Percentiles rank a stretch among this genome's conserved stretches.
Conservation (phyloP, 1,140 invertebrate species). For the Triops longicaudatus region DNA sequence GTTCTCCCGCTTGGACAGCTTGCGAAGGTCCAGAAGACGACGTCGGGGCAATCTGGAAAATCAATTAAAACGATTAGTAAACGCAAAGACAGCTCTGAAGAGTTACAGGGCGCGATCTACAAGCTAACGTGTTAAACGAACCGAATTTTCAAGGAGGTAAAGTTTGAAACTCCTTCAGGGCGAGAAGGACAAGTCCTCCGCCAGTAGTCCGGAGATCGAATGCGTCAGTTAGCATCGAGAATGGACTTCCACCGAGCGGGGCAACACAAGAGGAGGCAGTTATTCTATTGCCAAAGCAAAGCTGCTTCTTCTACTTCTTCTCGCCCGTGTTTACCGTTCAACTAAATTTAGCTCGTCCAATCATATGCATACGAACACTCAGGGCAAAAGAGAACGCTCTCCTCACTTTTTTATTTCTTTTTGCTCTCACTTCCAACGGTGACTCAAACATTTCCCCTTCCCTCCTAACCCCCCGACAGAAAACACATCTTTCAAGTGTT, state of each 20-base stretch:
- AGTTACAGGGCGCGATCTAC: too few relatives aligned
- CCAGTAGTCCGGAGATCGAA: constrained; percentile 8
- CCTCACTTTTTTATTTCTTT: neutral
- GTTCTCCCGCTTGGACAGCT: constrained; percentile 43
- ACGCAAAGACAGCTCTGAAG: neutral
- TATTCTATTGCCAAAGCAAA: too few relatives aligned
- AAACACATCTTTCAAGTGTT: neutral
- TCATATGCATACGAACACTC: constrained; percentile 13
- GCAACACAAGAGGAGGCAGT: neutral
- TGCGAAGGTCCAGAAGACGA: constrained; percentile 9
- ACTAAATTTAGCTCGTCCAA: constrained; percentile 13
- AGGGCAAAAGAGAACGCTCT: neutral
- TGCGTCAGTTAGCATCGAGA: neutral
- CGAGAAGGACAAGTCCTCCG: neutral
- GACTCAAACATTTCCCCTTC: too few relatives aligned
- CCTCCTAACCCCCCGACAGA: neutral
- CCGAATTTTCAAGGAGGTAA: too few relatives aligned
- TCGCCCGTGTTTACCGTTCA: neutral
- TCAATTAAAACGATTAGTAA: constrained; percentile 8
- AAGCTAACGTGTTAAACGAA: too few relatives aligned
- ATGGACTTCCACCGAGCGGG: neutral
- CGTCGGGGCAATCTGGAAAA: neutral
- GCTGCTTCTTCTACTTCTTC: neutral
- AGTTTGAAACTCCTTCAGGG: too few relatives aligned
- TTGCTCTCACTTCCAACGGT: too few relatives aligned